These are phyloP conservation scores for Spisula solida DNA, from an alignment of 2,888 invertebrate genomes.

Conservation along the genomic window DNA sequence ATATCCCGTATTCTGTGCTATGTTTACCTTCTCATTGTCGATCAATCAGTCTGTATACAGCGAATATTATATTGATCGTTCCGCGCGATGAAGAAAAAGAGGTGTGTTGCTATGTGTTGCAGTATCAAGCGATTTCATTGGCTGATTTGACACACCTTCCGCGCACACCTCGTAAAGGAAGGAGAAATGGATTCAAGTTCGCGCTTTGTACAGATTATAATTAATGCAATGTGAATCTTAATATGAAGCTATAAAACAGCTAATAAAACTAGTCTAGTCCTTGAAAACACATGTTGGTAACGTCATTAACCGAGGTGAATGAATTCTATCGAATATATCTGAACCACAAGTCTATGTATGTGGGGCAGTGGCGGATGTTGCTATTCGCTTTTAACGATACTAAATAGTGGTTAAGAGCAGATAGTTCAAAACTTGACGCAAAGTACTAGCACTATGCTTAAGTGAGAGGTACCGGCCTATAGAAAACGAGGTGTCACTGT, in stretches of 20 bases:
- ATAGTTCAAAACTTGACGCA: too few species aligned
- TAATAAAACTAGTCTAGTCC: neutral
- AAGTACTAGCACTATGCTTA: too few species aligned
- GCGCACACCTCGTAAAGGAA: constrained; percentile 26
- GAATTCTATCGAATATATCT: neutral
- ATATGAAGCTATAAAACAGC: neutral
- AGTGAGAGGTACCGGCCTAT: too few species aligned
- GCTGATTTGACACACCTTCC: constrained; percentile 26
- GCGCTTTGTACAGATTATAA: neutral
- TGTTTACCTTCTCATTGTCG: neutral
- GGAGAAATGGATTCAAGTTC: neutral
- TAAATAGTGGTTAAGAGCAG: too few species aligned
- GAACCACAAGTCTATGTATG: too few species aligned
- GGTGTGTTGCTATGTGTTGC: neutral
- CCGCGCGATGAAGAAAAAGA: neutral
- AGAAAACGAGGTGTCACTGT: too few species aligned
- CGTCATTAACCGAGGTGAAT: neutral
- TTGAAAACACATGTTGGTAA: neutral
- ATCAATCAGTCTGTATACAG: too few species aligned
- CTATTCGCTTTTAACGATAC: too few species aligned
- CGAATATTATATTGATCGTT: neutral
- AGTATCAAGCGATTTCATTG: constrained; percentile 19
- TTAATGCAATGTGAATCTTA: neutral
- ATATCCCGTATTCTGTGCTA: neutral
- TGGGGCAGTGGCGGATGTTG: too few species aligned